Conservation (phyloP, 2,888 invertebrate species). For the Heterodera filipjevi region DNA sequence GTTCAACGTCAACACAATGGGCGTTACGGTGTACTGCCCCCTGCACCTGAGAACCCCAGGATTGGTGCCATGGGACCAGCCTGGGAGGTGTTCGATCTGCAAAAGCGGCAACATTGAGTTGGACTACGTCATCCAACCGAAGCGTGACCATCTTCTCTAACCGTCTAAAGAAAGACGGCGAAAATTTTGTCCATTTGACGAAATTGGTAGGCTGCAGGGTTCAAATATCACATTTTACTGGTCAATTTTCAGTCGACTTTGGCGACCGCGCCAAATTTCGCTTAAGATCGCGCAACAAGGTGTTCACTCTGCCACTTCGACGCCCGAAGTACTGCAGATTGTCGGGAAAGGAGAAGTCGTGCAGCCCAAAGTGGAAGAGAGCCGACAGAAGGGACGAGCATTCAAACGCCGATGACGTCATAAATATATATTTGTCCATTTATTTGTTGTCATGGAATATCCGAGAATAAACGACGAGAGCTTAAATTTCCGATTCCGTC, state of each 20-base stretch:
- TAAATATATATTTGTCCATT: background rate
- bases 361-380: too few relatives aligned
- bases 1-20: constrained; percentile 6
- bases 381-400: too few relatives aligned
- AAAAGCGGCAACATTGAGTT: background rate
- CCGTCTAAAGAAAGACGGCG: background rate
- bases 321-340: background rate
- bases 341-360: too few relatives aligned
- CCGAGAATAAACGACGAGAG: background rate
- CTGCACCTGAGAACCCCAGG: background rate
- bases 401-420: too few relatives aligned
- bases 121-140: background rate
- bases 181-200: background rate
- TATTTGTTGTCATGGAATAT: background rate
- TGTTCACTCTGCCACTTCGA: background rate
- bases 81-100: background rate
- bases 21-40: background rate
- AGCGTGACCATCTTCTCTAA: background rate
- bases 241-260: background rate
- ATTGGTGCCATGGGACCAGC: background rate
- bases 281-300: background rate
- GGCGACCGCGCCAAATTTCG: background rate
- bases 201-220: background rate
- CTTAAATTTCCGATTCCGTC: constrained; percentile 16
- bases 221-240: too few relatives aligned